Base-by-base conservation (phyloP, 2,797 vertebrate genomes). In the Gambusia yucatana region DNA sequence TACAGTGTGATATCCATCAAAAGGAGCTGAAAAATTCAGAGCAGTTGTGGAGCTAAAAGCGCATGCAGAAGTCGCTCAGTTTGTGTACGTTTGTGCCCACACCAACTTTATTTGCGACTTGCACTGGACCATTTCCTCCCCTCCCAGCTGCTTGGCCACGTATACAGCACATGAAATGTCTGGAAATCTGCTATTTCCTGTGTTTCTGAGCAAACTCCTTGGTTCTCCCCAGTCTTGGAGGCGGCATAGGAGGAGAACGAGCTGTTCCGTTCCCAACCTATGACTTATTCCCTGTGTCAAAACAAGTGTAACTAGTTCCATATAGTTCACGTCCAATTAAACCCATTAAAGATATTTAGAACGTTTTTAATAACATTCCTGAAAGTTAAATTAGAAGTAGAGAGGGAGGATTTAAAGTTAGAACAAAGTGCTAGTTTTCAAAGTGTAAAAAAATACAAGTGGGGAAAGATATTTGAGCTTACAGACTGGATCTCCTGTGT, bases 111-210 rank as follows among this genome's bases (percentile, higher is more conserved):
- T 82, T 82, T 85, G 82, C 69, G 20, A 75, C 83, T 77, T 80
- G 83, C 83, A 89, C 73, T 74, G 76, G 82, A 77, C 80, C 87
- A n/a, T 79, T 86, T 33, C 82, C 76, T 73, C 70, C 83, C 70
- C 59, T 44, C 82, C 71, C 65, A 6, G 41, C 63, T 72, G 77
- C 72, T 41, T 25, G 73, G 87, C 87, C 76, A 80, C 89, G 84
- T 78, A 85, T 91, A 73, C 63, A n/a, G 72, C 78, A 81, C 75
- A 76, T 59, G 57, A 81, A 89, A 90, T 82, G 79, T 52, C 75
- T 88, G 80, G 59, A 90, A 85, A 86, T 85, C 73, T 82, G 85
- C 85, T 86, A 50, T 86, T 93, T 93, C 91, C 92, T 90, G 91
- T 89, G 86, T 91, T 87, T 89, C 77, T 74, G 65, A 2, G 47